Evolutionary conservation across 2,888 invertebrate genomes (phyloP).

Genomic region (Onthophagus sagittarius): DNA sequence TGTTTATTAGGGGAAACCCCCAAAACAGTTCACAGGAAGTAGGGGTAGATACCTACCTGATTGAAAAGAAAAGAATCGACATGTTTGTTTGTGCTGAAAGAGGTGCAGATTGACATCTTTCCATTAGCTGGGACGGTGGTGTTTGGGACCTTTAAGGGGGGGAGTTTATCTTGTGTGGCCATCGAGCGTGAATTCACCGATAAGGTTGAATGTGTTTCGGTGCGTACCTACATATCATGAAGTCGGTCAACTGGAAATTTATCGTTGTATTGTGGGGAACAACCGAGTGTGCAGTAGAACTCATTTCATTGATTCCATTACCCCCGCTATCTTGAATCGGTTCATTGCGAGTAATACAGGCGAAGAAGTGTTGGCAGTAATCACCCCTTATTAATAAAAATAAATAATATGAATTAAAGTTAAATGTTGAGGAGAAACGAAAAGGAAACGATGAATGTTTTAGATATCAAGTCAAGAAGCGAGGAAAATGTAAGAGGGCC

Average conservation of each 20-base stretch:
- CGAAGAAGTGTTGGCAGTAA: no score
- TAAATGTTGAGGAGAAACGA: neutral
- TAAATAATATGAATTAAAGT: neutral
- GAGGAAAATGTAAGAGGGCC: neutral
- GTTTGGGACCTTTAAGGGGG: neutral
- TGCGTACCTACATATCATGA: neutral
- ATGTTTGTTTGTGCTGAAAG: neutral
- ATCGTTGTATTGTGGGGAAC: neutral
- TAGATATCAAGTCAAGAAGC: neutral
- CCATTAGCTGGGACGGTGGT: neutral
- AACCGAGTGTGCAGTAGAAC: neutral
- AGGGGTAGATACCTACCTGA: no score
- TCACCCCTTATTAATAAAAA: no score
- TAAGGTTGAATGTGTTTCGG: neutral
- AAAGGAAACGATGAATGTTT: neutral
- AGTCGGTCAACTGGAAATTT: neutral
- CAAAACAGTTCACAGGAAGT: no score
- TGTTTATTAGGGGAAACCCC: no score
- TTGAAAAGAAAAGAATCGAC: no score
- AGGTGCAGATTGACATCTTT: neutral
- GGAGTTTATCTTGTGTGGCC: neutral
- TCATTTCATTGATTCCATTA: neutral
- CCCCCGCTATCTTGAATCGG: neutral
- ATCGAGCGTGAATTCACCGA: neutral
- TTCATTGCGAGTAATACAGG: no score